phyloP scores from a whole-genome alignment of 1,140 invertebrate genomes.

The Polypedilum vanderplanki region DNA sequence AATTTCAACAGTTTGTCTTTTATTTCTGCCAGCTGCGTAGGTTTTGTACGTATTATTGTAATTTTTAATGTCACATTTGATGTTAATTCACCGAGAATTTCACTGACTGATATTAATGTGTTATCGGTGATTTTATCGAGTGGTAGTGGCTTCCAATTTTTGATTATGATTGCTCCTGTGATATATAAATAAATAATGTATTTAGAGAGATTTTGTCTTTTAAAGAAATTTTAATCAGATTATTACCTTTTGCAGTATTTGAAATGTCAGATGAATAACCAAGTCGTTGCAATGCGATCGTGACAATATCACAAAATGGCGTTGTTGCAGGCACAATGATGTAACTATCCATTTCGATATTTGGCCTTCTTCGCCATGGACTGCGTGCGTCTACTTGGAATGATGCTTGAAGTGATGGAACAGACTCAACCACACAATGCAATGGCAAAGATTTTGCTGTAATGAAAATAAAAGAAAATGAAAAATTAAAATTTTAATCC shows the following conservation, averaged over 20 bases:
- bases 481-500: slow-evolving; percentile 29
- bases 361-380: slow-evolving; percentile 54
- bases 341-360: slow-evolving; percentile 82
- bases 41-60: slow-evolving; percentile 73
- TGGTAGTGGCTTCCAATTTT: slow-evolving; percentile 87
- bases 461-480: slow-evolving; percentile 41
- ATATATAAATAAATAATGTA: slow-evolving; percentile 35
- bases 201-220: too few relatives aligned
- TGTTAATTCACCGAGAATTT: slow-evolving; percentile 86
- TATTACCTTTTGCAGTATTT: slow-evolving; percentile 67
- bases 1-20: slow-evolving; percentile 88
- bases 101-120: slow-evolving; percentile 75
- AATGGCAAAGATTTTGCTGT: slow-evolving; percentile 85
- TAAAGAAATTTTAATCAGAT: not conserved
- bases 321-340: slow-evolving; percentile 87
- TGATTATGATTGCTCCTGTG: slow-evolving; percentile 77
- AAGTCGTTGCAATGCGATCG: slow-evolving; percentile 66
- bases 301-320: slow-evolving; percentile 75
- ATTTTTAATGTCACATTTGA: slow-evolving; percentile 85
- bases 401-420: slow-evolving; percentile 53
- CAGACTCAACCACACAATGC: slow-evolving; percentile 82
- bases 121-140: slow-evolving; percentile 86
- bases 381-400: slow-evolving; percentile 45
- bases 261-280: slow-evolving; percentile 70
- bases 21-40: slow-evolving; percentile 71